Evolutionary conservation across 2,888 invertebrate species (phyloP), one percentile per base, ranked within the genome.

Genomic region (Volucella inflata): DNA sequence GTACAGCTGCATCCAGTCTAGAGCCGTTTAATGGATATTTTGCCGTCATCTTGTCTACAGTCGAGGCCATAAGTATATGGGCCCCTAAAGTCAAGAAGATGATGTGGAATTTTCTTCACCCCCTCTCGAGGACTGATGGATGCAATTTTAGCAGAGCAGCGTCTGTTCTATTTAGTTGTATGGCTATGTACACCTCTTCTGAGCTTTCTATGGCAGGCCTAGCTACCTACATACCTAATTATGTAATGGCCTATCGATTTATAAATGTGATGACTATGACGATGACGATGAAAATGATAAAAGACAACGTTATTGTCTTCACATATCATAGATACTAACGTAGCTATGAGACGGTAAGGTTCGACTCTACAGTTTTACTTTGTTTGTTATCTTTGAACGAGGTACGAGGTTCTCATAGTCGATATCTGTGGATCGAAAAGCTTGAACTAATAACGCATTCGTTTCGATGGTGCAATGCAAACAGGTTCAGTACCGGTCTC

Each of bases 11-110:
- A 81, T 72, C 76, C 80, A 67, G 65, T 59, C 62, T 64, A 60
- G 62, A 81, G 81, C 81, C 80, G 48, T 77, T 85, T 85, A 72
- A 85, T 85, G 81, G 85, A 76, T 81, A 80, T 85, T 80, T 81
- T 76, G 80, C 76, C 80, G 85, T 85, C 85, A 71, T 80, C 76
- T 85, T 72, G 85, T 81, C 85, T 85, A 76, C 81, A 85, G 76
- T 75, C 59, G 80, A 75, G 84, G 79, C 79, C 84, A 74, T 68
- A 83, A 78, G 78, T 78, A 71, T 68, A 50, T 67, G 72, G 30
- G 4, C 62, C 84, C 72, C 59, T 12, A 42, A 55, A 40, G 57
- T 64, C 57, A 74, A 74, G 70, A 72, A 60, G 65, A 14, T 71
- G 67, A 6, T 30, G 30, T 30, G 30, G 30, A 72, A 67, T 67